Conservation (phyloP, 2,888 invertebrate genomes). For the Drosophila anomelani region DNA sequence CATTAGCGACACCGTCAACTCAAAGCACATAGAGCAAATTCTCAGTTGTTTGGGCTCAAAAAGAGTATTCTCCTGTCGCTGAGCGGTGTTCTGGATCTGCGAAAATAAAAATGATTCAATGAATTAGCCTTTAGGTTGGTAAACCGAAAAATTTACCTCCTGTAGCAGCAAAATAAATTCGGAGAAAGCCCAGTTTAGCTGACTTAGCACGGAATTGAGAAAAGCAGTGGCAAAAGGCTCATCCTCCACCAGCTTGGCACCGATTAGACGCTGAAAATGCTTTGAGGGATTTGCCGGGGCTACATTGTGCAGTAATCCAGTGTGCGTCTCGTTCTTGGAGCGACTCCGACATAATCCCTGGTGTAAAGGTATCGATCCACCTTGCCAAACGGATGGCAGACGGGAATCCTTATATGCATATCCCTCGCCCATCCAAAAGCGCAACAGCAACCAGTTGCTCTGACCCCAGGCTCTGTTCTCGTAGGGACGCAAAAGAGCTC, state of each 20-base stretch:
- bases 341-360: slow-evolving; percentile 83
- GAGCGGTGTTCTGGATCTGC: slow-evolving; percentile 88
- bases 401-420: slow-evolving; percentile 90
- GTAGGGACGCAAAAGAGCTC: slow-evolving; percentile 90
- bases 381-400: slow-evolving; percentile 86
- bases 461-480: slow-evolving; percentile 94
- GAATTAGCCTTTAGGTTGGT: not conserved
- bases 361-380: slow-evolving; percentile 81
- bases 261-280: slow-evolving; percentile 86
- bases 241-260: slow-evolving; percentile 87
- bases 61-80: slow-evolving; percentile 85
- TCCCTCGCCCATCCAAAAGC: slow-evolving; percentile 94
- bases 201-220: slow-evolving; percentile 91
- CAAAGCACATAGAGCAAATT: slow-evolving; percentile 93
- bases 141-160: slow-evolving; percentile 86
- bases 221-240: slow-evolving; percentile 89
- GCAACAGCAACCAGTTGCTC: slow-evolving; percentile 92
- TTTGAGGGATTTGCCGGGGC: slow-evolving; percentile 84
- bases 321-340: slow-evolving; percentile 84
- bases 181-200: slow-evolving; percentile 95
- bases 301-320: slow-evolving; percentile 83
- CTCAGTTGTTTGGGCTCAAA: slow-evolving; percentile 92
- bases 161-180: slow-evolving; percentile 94
- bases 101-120: not conserved
- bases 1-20: slow-evolving; percentile 90